Base-by-base conservation (phyloP, 1,140 invertebrate species). In the Dendrolimus punctatus region DNA sequence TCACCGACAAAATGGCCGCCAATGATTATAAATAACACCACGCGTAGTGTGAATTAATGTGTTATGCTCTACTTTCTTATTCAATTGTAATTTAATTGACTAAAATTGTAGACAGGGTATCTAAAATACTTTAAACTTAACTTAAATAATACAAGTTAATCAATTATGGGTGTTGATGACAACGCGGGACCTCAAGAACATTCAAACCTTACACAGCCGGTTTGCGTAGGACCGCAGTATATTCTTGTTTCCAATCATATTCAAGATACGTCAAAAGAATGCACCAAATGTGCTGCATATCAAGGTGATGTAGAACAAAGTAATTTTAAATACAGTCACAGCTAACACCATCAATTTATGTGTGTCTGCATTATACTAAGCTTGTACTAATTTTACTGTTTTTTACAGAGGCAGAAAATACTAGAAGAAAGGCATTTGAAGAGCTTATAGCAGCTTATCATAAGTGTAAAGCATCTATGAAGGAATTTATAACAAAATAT, bases 401-500 rank as follows among this genome's bases (percentile, higher is more conserved):
- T 6, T 8, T 8, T 36, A 49, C n/a, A 40, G 50, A 44, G n/a
- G 10, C 8, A 6, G 7, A 37, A 58, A 68, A 59, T 23, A 71
- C 78, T 7, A 68, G 55, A 55, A 38, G 58, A 58, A 68, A 59
- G 48, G 78, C 83, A 59, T 55, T 84, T 46, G 53, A 75, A 48
- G 77, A 84, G 48, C 50, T 85, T 39, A 68, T 53, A 60, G 48
- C 51, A 10, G 65, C 76, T 40, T 84, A 84, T 40, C 62, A 59
- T 9, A 75, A 77, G 40, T 84, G 82, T 53, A 80, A 77, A 58
- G 42, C 58, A 8, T 60, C 83, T 49, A 50, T 85, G 4, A 57
- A 57, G 5, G 82, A 78, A 58, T 82, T 85, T n/a, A 79, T 84
- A 60, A 49, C 46, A 5, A 85, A 85, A 58, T 85, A 84, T 61